Percentiles rank a stretch among this genome's conserved stretches.
These are phyloP conservation scores for Cryptocheilus praepositus DNA, from an alignment of 2,888 invertebrate genomes.

Conservation along the genomic window DNA sequence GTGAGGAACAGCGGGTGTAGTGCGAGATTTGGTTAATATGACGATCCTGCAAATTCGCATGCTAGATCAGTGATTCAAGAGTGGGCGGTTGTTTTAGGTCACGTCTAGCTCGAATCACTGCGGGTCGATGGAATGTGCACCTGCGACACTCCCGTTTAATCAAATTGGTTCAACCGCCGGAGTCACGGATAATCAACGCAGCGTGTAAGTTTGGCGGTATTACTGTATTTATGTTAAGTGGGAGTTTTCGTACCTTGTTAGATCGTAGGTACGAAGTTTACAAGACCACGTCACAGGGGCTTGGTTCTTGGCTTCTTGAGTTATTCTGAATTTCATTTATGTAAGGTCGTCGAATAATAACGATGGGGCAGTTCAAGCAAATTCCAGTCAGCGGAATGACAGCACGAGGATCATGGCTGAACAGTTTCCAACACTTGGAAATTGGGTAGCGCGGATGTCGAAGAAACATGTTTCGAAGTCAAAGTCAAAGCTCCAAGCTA, in stretches of 20 bases:
- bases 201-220: constrained; percentile 30
- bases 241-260: not conserved
- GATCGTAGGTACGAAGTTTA: no score
- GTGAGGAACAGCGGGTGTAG: constrained; percentile 16
- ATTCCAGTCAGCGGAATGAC: constrained; percentile 19
- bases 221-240: not conserved
- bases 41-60: no score
- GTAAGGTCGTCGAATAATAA: constrained; percentile 31
- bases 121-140: constrained; percentile 1
- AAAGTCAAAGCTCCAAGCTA: constrained; percentile 34
- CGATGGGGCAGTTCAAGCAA: constrained; percentile 9
- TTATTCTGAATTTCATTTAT: no score
- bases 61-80: not conserved
- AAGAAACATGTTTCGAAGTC: constrained; percentile 36
- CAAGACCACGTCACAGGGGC: not conserved
- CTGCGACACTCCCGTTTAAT: constrained; percentile 2
- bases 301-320: no score
- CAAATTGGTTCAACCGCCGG: constrained; percentile 10
- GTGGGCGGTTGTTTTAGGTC: constrained; percentile 27
- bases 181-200: constrained; percentile 21
- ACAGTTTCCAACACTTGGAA: constrained; percentile 67
- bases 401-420: constrained; percentile 50
- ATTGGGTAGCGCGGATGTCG: constrained; percentile 62
- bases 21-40: no score
- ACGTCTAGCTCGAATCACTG: constrained; percentile 33